phyloP scores from a whole-genome alignment of 2,797 vertebrate genomes.

The Sebastes steindachneri region DNA sequence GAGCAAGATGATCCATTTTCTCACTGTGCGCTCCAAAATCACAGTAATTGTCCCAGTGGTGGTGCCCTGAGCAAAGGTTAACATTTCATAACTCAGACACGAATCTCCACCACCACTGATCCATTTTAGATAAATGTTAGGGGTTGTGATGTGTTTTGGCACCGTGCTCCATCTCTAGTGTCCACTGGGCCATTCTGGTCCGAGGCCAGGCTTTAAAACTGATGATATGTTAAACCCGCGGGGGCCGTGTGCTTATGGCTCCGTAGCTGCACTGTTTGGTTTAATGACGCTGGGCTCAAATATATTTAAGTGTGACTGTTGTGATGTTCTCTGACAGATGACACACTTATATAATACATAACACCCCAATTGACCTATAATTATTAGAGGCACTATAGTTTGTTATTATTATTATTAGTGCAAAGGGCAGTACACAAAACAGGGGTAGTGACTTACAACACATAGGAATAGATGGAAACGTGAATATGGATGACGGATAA shows the following conservation, averaged over 20 bases:
- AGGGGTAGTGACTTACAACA: neutral
- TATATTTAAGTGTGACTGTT: neutral
- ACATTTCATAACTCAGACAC: constrained; percentile 36
- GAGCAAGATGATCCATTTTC: constrained; percentile 21
- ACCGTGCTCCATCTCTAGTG: constrained; percentile 29
- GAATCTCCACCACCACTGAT: constrained; percentile 19
- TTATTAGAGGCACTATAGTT: neutral
- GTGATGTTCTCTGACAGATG: neutral
- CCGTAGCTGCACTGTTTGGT: neutral
- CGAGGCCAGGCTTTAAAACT: constrained; percentile 40
- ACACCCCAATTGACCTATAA: neutral
- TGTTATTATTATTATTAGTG: neutral
- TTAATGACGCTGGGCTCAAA: neutral
- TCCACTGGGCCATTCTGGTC: constrained; percentile 17
- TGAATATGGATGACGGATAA: neutral
- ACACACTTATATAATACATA: neutral
- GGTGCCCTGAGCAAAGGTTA: constrained; percentile 41
- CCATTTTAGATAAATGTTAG: constrained; percentile 32
- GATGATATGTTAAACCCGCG: constrained; percentile 27
- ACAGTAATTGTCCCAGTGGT: constrained; percentile 32
- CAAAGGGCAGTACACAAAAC: neutral
- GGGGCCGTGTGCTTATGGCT: constrained; percentile 4
- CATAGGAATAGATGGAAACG: neutral
- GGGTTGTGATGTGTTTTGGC: constrained; percentile 38
- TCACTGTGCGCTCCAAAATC: constrained; percentile 9